Evolutionary conservation across 2,888 invertebrate species (phyloP), one percentile per base, ranked within the genome.

Genomic region (Nesidiocoris tenuis): DNA sequence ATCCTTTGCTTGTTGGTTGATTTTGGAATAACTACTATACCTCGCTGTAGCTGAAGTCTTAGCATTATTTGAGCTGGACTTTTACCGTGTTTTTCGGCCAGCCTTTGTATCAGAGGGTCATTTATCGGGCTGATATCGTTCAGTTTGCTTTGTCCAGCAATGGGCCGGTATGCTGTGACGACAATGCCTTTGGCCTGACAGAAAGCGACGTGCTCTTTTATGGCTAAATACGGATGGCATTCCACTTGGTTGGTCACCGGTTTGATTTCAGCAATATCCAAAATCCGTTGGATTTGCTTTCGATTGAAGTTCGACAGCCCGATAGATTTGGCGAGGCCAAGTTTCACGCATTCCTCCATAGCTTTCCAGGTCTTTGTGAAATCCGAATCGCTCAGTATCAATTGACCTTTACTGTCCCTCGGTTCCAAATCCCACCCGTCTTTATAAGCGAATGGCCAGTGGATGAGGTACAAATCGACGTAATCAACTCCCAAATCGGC

Each of bases 401-500:
- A 85, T 80, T 90, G 88, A 0, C 88, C 91, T 18, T 87, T 82
- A 21, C 63, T 87, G 80, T 90, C 88, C 0, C 82, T 83, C 0
- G 92, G 92, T 82, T 89, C 87, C 0, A 89, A 83, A 0, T 86
- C 86, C 0, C 84, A 87, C 2, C 88, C 90, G 81, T 90, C 91
- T 87, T 92, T 78, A 39, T 79, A 78, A 61, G 74, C 76, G 76
- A 92, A 88, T 0, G 96, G 96, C 95, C 95, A 96, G 83, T 96
- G 96, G 55, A 96, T 92, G 5, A 96, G 86, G 82, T 95, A 96
- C 55, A 96, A 86, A 83, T 96, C 95, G 65, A 96, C 81, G 82
- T 96, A 96, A 0, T 89, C 85, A 0, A 95, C 81, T 3, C 89
- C 88, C 12, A 96, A 86, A 83, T 92, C 88, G 21, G 86, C 84